These are phyloP conservation scores for Oceanites oceanicus DNA, from an alignment of 2,113 vertebrate species.

Conservation along the genomic window DNA sequence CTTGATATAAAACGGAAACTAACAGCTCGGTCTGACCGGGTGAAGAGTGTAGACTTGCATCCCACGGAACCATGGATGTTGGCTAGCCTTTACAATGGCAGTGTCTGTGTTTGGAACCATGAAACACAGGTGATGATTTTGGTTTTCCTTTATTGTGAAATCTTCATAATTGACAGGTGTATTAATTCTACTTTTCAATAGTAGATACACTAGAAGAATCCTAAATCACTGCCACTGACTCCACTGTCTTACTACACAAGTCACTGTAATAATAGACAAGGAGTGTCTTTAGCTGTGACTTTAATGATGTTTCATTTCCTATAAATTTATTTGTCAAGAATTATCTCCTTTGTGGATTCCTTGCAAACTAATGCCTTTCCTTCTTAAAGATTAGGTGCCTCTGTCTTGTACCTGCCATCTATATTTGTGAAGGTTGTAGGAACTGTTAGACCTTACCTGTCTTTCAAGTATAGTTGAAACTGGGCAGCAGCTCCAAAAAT, in stretches of 20 bases:
- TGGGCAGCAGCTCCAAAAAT: background rate
- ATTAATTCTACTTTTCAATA: background rate
- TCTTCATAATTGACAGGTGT: background rate
- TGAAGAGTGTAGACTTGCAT: conserved; percentile 94
- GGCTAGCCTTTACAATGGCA: conserved; percentile 95
- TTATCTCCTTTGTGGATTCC: background rate
- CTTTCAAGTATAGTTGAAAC: background rate
- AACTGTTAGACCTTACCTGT: background rate
- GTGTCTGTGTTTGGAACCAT: conserved; percentile 95
- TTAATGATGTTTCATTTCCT: background rate
- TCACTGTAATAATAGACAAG: background rate
- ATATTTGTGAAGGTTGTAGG: background rate
- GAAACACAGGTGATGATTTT: conserved; percentile 85
- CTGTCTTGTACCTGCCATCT: background rate
- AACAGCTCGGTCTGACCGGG: conserved; percentile 91
- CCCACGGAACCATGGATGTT: conserved; percentile 96
- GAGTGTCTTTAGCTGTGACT: background rate
- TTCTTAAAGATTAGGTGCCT: background rate
- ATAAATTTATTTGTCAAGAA: background rate
- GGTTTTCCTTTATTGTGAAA: background rate
- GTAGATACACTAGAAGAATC: background rate
- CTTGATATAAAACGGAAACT: conserved; percentile 94
- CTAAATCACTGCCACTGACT: background rate
- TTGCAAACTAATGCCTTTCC: background rate
- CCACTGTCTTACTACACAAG: background rate